Evolutionary conservation across 1,140 invertebrate genomes (phyloP).

Genomic region (Paraescarpia echinospica): DNA sequence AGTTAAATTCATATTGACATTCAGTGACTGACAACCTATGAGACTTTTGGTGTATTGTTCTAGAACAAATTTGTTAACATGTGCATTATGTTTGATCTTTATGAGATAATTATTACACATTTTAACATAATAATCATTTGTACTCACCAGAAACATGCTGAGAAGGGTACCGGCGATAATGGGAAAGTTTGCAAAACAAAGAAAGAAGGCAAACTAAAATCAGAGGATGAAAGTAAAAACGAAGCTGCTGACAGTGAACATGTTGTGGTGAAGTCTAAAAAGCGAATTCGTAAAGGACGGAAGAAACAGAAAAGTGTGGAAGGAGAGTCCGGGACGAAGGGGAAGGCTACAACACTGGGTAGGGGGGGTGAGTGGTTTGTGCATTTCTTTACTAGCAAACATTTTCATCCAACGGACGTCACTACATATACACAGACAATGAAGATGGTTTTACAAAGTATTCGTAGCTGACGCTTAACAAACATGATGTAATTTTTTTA

Average conservation of each 20-base stretch:
- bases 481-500: too few species aligned
- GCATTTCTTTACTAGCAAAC: neutral
- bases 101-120: neutral
- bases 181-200: conserved; percentile 13
- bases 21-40: neutral
- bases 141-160: neutral
- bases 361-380: neutral
- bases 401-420: neutral
- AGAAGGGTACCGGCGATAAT: conserved; percentile 20
- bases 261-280: conserved; percentile 29
- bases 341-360: neutral
- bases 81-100: neutral
- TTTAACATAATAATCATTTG: neutral
- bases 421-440: too few species aligned
- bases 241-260: conserved; percentile 64
- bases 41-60: neutral
- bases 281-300: conserved; percentile 27
- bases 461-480: too few species aligned
- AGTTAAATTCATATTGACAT: too few species aligned
- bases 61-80: neutral
- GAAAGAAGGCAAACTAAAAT: conserved; percentile 29
- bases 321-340: neutral
- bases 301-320: conserved; percentile 11
- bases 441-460: too few species aligned
- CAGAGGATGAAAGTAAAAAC: conserved; percentile 51